phyloP scores from a whole-genome alignment of 2,113 vertebrate genomes.

The Nothoprocta perdicaria region DNA sequence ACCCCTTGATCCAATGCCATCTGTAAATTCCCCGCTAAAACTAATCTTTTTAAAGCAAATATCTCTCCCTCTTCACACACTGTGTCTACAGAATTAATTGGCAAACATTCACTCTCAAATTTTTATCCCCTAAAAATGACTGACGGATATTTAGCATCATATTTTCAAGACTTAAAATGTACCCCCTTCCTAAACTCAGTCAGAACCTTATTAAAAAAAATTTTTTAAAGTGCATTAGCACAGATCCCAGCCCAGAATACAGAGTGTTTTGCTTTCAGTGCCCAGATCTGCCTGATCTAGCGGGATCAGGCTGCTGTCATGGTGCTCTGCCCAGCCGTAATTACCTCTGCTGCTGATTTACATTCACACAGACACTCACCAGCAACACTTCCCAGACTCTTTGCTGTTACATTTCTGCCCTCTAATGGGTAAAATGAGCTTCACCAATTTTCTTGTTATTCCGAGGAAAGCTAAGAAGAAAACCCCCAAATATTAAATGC shows the following conservation, averaged over 20 bases:
- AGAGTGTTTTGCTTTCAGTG: neutral
- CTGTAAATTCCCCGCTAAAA: neutral
- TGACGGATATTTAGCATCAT: neutral
- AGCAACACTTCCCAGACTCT: neutral
- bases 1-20: neutral
- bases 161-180: accelerated
- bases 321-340: neutral
- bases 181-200: neutral
- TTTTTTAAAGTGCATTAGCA: too few relatives aligned
- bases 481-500: accelerated
- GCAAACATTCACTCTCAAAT: neutral
- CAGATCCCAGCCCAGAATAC: neutral
- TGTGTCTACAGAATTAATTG: neutral
- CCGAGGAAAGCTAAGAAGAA: accelerated
- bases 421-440: slow-evolving; percentile 14
- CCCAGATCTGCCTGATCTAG: neutral
- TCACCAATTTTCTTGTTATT: neutral
- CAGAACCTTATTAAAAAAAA: neutral
- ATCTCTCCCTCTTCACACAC: neutral
- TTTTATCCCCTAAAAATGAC: too few relatives aligned
- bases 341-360: neutral
- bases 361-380: neutral
- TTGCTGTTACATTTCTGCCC: slow-evolving; percentile 61
- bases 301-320: neutral
- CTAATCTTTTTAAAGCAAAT: neutral